These are phyloP conservation scores for Myotis lucifugus DNA, from an alignment of 2,113 vertebrate species.

Conservation along the genomic window DNA sequence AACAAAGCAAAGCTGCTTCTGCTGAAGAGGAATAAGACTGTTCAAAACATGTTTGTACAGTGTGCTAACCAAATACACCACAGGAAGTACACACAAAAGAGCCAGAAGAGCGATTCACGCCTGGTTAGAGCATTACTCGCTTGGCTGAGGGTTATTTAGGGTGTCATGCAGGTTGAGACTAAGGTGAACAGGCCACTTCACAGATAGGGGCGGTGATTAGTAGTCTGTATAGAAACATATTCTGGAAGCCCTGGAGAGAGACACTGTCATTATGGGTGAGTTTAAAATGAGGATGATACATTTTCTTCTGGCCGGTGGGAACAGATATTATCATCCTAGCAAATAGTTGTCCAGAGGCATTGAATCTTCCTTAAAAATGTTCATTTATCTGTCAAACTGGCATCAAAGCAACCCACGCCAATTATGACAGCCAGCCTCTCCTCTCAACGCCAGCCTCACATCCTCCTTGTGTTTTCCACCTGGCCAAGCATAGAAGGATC, in stretches of 20 bases:
- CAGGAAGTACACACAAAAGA: background rate
- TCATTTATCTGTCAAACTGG: background rate
- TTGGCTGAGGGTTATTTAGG: background rate
- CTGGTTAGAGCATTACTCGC: background rate
- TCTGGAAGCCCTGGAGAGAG: background rate
- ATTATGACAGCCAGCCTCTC: background rate
- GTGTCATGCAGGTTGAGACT: background rate
- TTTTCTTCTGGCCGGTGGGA: conserved; percentile 1
- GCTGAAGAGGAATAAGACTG: background rate
- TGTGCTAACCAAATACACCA: background rate
- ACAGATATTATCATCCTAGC: conserved; percentile 21
- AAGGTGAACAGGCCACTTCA: background rate
- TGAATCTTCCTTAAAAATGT: background rate
- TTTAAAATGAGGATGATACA: conserved; percentile 32
- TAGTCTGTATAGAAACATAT: background rate
- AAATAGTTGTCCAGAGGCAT: conserved; percentile 44
- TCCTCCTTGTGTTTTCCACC: background rate
- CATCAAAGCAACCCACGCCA: background rate
- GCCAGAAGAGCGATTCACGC: background rate
- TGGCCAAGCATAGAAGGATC: background rate
- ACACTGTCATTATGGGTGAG: background rate
- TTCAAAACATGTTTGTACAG: background rate
- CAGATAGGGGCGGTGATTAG: background rate
- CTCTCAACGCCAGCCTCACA: background rate
- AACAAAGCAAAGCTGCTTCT: background rate